phyloP scores from a whole-genome alignment of 2,797 vertebrate genomes.

The Notamacropus eugenii region DNA sequence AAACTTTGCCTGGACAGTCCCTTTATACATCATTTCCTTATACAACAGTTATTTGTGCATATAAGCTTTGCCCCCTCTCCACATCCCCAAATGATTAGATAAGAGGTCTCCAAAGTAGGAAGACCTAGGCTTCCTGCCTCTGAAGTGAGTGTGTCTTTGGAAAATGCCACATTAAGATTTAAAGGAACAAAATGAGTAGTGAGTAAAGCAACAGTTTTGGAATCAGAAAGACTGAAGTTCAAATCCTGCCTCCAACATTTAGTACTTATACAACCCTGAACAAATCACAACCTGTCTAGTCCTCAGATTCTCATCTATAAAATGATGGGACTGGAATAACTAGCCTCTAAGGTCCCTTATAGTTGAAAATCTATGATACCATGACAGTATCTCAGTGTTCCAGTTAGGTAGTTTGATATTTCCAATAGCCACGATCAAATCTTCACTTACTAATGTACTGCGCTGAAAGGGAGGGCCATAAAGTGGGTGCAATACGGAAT shows the following conservation, averaged over 20 bases:
- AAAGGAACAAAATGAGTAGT: accelerated
- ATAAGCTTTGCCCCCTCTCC: neutral
- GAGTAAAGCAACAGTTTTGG: neutral
- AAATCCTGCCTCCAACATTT: accelerated
- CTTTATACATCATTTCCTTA: neutral
- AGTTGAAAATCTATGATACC: neutral
- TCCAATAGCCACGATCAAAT: neutral
- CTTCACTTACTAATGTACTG: neutral
- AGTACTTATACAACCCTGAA: neutral
- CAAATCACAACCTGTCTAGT: neutral
- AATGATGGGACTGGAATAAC: neutral
- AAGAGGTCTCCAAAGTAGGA: neutral
- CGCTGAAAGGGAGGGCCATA: neutral
- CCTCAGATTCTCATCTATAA: conserved; percentile 21
- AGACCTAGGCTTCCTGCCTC: no score
- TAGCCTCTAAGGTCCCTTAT: neutral
- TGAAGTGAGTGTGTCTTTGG: neutral
- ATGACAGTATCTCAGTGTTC: neutral
- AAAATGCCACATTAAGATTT: neutral
- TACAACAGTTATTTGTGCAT: neutral
- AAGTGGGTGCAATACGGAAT: neutral
- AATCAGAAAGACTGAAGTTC: neutral
- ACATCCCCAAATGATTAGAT: neutral
- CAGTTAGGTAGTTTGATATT: neutral
- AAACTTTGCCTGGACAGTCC: neutral